Base-by-base conservation (phyloP, 2,888 invertebrate genomes). In the Volucella zonaria region DNA sequence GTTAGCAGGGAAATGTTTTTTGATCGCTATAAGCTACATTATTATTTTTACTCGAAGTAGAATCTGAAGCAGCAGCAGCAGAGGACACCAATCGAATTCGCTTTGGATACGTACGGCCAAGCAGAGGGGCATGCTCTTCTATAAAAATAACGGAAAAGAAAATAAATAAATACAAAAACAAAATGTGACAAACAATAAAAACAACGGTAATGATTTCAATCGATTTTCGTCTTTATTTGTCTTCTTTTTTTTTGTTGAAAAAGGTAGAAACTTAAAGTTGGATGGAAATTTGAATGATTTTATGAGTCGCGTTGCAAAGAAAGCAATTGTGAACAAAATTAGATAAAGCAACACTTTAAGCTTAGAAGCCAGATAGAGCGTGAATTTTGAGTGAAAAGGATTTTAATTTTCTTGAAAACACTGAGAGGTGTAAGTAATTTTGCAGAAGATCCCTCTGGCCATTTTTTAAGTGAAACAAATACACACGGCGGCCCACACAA, bases 101-200 rank as follows among this genome's bases (percentile, higher is more conserved):
- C 86, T 88, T 88, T 68, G 75, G 88, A 89, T 90, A 91, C 87
- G 91, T 90, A 89, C 92, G 92, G 89, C 91, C 91, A 91, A 93
- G 92, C 92, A 93, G 91, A 89, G 93, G 93, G 88, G 91, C 93
- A 93, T 93, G 93, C 92, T 93, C 93, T 90, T 93, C 93, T 93
- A 93, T 90, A 92, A 87, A 31, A 87, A 88, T 82, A 87, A 79
- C 82, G 87, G 87, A 87, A 88, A 87, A 88, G 6, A 31, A 31
- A 31, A 31, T 31, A 88, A 88, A 88, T 87, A 87, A 87, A 86
- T 87, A 88, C 87, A 86, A 87, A 88, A 89, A 87, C 88, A 87
- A 85, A 87, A 87, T 76, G 31, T 31, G 31, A 64, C 80, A 88
- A 88, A 88, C 87, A 87, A 88, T 87, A 71, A 86, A 78, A 82